A percentile compares a stretch with the other conserved stretches of the same genome.
Conservation (phyloP, 2,113 vertebrate species). For the Phalacrocorax aristotelis region DNA sequence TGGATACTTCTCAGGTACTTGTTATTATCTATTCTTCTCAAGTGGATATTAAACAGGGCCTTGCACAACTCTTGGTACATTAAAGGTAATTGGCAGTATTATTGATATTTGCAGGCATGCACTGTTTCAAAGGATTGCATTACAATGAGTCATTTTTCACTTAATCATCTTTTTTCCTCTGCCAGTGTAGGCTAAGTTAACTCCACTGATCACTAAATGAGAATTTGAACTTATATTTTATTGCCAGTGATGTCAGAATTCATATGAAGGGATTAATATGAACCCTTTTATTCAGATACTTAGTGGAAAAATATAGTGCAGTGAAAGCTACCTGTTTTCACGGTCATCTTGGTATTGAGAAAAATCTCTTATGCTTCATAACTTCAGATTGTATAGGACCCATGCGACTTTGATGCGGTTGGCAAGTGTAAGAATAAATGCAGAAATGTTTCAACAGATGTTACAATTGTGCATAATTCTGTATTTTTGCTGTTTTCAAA, state of each 20-base stretch:
- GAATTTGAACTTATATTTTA: background rate
- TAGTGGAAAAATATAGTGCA: background rate
- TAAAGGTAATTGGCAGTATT: background rate
- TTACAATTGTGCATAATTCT: background rate
- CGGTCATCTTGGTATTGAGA: background rate
- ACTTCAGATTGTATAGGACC: background rate
- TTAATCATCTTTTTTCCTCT: background rate
- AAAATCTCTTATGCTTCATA: background rate
- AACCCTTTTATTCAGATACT: background rate
- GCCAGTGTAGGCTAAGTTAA: background rate
- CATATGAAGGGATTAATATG: background rate
- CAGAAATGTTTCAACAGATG: background rate
- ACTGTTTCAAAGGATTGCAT: background rate
- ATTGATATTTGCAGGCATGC: background rate
- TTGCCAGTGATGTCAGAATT: background rate
- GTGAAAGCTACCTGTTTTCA: background rate
- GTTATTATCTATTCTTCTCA: background rate
- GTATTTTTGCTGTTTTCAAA: background rate
- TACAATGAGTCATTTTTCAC: background rate
- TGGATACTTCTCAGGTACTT: background rate
- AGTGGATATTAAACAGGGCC: background rate
- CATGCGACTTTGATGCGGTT: background rate
- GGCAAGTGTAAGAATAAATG: background rate
- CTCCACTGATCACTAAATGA: background rate
- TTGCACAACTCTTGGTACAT: background rate